A percentile compares a stretch with the other conserved stretches of the same genome.
Evolutionary conservation across 2,113 vertebrate species (phyloP).

Genomic region (Ictalurus furcatus): DNA sequence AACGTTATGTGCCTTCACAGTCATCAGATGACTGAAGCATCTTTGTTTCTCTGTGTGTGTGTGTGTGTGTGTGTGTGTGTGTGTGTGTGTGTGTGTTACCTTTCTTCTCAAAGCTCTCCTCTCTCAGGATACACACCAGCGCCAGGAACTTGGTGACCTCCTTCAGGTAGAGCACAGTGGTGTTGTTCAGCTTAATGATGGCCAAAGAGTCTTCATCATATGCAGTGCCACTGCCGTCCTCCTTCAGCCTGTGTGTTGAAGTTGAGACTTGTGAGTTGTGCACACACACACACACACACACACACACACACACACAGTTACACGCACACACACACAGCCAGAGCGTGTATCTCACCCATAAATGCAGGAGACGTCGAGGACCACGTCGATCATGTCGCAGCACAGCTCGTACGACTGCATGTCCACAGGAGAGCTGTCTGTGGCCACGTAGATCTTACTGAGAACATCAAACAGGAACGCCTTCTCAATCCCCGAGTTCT

Average conservation of each 20-base stretch:
- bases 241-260: constrained; percentile 78
- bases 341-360: constrained; percentile 84
- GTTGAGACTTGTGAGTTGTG: too few relatives aligned
- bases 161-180: constrained; percentile 97
- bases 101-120: constrained; percentile 99
- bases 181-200: constrained; percentile 99
- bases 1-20: background rate
- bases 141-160: constrained; percentile 98
- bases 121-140: constrained; percentile 96
- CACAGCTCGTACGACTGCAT: constrained; percentile 99
- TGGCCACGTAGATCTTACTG: constrained; percentile 99
- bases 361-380: constrained; percentile 98
- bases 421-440: constrained; percentile 98
- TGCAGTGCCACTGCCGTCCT: constrained; percentile 91
- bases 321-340: background rate
- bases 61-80: background rate
- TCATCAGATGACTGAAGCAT: background rate
- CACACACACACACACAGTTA: background rate
- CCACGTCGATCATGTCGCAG: constrained; percentile 99
- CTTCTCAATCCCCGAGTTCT: constrained; percentile 99
- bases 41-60: background rate
- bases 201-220: constrained; percentile 99
- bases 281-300: background rate
- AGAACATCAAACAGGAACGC: constrained; percentile 98
- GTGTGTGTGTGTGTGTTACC: constrained; percentile 69